These are phyloP conservation scores for Melospiza georgiana DNA, from an alignment of 2,113 vertebrate species.

Conservation along the genomic window DNA sequence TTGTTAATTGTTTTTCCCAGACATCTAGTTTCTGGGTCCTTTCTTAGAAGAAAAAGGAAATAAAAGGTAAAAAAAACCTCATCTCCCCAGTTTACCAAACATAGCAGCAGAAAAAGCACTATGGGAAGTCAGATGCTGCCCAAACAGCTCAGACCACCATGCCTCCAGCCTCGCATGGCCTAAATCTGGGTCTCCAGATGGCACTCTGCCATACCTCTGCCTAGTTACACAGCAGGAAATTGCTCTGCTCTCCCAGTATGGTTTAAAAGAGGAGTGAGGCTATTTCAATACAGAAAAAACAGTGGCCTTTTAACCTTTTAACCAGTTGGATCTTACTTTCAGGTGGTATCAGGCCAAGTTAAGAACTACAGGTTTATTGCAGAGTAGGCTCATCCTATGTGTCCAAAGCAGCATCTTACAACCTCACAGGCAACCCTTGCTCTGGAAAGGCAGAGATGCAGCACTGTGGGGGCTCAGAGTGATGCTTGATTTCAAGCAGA, in stretches of 20 bases:
- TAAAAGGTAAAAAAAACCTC: neutral
- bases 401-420: neutral
- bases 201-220: neutral
- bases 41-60: neutral
- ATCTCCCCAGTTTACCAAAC: neutral
- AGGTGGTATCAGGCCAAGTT: neutral
- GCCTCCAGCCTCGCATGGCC: neutral
- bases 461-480: neutral
- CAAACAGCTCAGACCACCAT: neutral
- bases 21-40: neutral
- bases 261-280: neutral
- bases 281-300: neutral
- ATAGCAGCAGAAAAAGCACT: neutral
- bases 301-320: neutral
- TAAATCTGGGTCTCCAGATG: neutral
- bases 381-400: neutral
- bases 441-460: neutral
- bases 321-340: neutral
- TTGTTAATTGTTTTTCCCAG: slow-evolving; percentile 63
- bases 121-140: neutral
- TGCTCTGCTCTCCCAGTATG: neutral
- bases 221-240: neutral
- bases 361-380: neutral
- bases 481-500: neutral
- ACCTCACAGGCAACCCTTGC: neutral